phyloP scores from a whole-genome alignment of 64 coral and sea anemone genomes.

The Dendronephthya gigantea region DNA sequence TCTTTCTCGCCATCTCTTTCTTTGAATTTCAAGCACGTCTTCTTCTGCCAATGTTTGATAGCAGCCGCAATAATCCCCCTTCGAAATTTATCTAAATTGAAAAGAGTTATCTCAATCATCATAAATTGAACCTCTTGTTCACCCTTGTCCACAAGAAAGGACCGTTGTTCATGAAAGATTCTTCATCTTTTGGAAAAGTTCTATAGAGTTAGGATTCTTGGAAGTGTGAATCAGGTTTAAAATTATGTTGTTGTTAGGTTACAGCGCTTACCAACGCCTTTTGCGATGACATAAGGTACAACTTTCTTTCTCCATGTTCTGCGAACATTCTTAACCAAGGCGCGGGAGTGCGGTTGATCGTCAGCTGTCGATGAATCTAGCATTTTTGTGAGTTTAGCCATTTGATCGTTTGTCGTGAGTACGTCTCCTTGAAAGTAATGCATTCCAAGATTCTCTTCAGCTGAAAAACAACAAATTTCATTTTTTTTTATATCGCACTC shows the following conservation, averaged over 20 bases:
- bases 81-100: not conserved
- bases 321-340: not conserved
- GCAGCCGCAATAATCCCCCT: not conserved
- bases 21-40: not conserved
- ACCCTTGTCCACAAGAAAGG: too few relatives aligned
- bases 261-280: not conserved
- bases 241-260: too few relatives aligned
- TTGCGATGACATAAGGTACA: not conserved
- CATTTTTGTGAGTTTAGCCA: not conserved
- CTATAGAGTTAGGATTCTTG: too few relatives aligned
- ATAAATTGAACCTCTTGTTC: too few relatives aligned
- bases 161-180: too few relatives aligned
- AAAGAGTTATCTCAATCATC: not conserved
- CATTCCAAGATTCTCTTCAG: not conserved
- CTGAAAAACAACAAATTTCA: not conserved
- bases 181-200: too few relatives aligned
- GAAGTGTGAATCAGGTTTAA: too few relatives aligned
- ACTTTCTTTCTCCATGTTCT: not conserved
- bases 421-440: conserved; percentile 7
- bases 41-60: not conserved
- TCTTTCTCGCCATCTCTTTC: not conserved
- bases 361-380: not conserved
- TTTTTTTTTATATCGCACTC: too few relatives aligned
- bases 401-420: not conserved
- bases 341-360: not conserved